Base-by-base conservation (phyloP, 2,113 vertebrate genomes). In the Sceloporus tristichus region DNA sequence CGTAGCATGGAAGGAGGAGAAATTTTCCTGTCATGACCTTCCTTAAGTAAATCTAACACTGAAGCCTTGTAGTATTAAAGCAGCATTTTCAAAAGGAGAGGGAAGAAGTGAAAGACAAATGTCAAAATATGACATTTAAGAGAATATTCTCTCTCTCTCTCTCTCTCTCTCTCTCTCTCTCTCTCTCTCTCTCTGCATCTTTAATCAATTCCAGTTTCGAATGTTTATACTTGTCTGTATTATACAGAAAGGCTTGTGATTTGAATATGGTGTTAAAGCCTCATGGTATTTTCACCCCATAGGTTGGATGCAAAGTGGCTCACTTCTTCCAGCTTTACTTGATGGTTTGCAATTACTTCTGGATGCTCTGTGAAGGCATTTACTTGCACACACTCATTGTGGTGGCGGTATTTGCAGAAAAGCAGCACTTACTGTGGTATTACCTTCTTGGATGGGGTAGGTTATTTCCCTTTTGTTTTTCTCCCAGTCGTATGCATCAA, bases 331-430 rank as follows among this genome's bases (percentile, higher is more conserved):
- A 99, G 82, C 96, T 98, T 14, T 99, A 99, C 94, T 95, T 99
- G 71, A 98, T 99, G 93, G 98, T 98, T 68, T 99, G 99, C 93
- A 99, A 99, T 91, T 99, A 99, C 96, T 99, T 99, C 87, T 99
- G 99, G 99, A 99, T 99, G 99, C 96, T 99, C 85, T 99, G 99
- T 90, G 99, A 99, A 95, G 99, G 99, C 13, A 98, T 99, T 75
- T 99, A 99, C 93, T 96, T 99, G 81, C 99, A 99, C 87, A 99
- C 99, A 0, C 98, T 99, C 88, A 99, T 99, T 7, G 99, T 99
- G 74, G 99, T 99, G 94, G 99, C 99, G 0, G 99, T 99, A 88
- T 99, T 99, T 93, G 98, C 98, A 1, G 98, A 99, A 95, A 99
- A 99, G 84, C 99, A 99, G 80, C 98, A 99, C 93, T 93, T 99